Conservation (phyloP, 2,888 invertebrate species). For the Leistus spinibarbis region DNA sequence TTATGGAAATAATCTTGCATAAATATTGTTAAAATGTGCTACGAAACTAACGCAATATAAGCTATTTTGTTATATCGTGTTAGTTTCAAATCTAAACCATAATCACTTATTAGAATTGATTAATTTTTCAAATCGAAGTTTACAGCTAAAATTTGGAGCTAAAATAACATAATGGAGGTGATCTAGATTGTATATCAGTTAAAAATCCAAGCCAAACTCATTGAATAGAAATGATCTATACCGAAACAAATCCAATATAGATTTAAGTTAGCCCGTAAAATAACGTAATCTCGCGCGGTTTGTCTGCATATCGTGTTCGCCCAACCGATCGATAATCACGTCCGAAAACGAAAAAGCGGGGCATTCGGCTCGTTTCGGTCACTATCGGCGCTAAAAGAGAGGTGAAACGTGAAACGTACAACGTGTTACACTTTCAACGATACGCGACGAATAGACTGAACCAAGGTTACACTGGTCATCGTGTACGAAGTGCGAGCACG, state of each 20-base stretch:
- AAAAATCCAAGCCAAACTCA: background rate
- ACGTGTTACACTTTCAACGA: background rate
- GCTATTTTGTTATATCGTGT: too few species aligned
- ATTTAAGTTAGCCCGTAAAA: background rate
- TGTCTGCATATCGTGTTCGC: background rate
- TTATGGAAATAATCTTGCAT: too few species aligned
- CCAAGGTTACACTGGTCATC: background rate
- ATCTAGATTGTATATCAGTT: too few species aligned
- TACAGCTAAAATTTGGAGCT: too few species aligned
- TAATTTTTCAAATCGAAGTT: too few species aligned
- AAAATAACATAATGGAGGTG: background rate
- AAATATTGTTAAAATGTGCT: too few species aligned
- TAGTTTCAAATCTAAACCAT: too few species aligned
- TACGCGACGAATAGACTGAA: slow-evolving; percentile 10
- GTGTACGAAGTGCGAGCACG: background rate
- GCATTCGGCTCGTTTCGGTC: slow-evolving; percentile 10
- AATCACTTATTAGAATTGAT: too few species aligned
- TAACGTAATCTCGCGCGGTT: slow-evolving; percentile 11
- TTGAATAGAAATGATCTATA: background rate
- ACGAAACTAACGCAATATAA: too few species aligned
- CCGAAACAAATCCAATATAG: too few species aligned
- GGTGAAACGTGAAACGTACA: background rate
- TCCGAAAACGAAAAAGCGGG: slow-evolving; percentile 18
- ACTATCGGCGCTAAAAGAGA: slow-evolving; percentile 4
- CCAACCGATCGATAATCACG: slow-evolving; percentile 15